Conservation (phyloP, 1,140 invertebrate genomes). For the Zaprionus africanus region DNA sequence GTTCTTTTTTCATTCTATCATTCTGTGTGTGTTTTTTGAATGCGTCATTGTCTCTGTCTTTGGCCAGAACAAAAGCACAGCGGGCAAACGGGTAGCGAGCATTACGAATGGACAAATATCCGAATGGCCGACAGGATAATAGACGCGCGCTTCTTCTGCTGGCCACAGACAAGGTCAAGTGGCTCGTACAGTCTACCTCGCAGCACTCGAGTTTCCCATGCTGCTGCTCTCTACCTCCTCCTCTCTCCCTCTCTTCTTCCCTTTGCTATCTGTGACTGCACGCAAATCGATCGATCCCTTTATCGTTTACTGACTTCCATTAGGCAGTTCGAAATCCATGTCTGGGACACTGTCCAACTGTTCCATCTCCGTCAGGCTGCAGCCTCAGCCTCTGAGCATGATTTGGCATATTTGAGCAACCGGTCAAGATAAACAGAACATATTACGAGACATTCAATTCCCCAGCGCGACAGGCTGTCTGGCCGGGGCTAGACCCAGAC, state of each 20-base stretch:
- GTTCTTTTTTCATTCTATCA: slow-evolving; percentile 24
- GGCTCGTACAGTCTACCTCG: slow-evolving; percentile 38
- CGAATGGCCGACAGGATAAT: slow-evolving; percentile 47
- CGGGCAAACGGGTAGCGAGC: slow-evolving; percentile 28
- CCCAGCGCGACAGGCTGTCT: slow-evolving; percentile 29
- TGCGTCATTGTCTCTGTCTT: slow-evolving; percentile 71
- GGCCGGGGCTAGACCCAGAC: neutral
- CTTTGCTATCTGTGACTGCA: slow-evolving; percentile 21
- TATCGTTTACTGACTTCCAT: slow-evolving; percentile 37
- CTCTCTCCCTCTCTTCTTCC: slow-evolving; percentile 10
- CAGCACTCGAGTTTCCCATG: slow-evolving; percentile 38
- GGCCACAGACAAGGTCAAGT: slow-evolving; percentile 55
- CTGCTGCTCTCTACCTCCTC: slow-evolving; percentile 8
- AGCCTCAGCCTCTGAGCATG: slow-evolving; percentile 39
- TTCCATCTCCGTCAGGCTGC: slow-evolving; percentile 21
- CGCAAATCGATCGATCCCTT: slow-evolving; percentile 44
- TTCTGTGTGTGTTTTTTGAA: slow-evolving; percentile 53
- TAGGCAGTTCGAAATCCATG: slow-evolving; percentile 24
- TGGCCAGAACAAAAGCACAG: slow-evolving; percentile 52
- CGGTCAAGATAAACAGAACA: neutral
- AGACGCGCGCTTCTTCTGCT: slow-evolving; percentile 28
- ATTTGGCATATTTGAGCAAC: slow-evolving; percentile 39
- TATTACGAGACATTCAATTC: slow-evolving; percentile 10
- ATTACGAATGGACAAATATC: slow-evolving; percentile 47
- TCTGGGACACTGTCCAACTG: slow-evolving; percentile 45